Percentiles rank a stretch among this genome's conserved stretches.
These are phyloP conservation scores for Ochlodes sylvanus DNA, from an alignment of 2,888 invertebrate species.

Conservation along the genomic window DNA sequence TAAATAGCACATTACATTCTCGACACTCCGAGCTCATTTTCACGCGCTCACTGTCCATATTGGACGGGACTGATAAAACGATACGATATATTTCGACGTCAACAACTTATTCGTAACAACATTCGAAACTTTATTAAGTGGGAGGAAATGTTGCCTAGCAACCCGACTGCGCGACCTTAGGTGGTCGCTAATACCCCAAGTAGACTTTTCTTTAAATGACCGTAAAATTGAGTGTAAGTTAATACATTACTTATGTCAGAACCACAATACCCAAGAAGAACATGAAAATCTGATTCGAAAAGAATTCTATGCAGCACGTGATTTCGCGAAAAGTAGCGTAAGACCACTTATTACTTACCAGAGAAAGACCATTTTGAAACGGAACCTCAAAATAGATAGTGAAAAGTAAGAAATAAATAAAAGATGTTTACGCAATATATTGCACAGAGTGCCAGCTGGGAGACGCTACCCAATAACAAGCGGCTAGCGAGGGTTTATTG, in stretches of 20 bases:
- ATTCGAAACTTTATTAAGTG: background rate
- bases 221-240: too few species aligned
- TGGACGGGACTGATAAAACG: slow-evolving; percentile 13
- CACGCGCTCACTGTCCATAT: slow-evolving; percentile 50
- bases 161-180: too few species aligned
- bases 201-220: too few species aligned
- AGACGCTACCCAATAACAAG: slow-evolving; percentile 68
- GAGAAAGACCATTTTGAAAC: background rate
- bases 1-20: slow-evolving; percentile 73
- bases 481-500: slow-evolving; percentile 71
- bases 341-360: background rate
- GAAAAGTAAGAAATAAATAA: slow-evolving; percentile 8
- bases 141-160: background rate
- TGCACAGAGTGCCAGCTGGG: slow-evolving; percentile 25
- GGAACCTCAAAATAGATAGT: background rate
- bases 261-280: too few species aligned
- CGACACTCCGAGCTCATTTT: slow-evolving; percentile 60
- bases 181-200: too few species aligned
- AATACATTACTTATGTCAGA: too few species aligned
- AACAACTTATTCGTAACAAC: slow-evolving; percentile 3
- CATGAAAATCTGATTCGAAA: too few species aligned
- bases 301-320: too few species aligned
- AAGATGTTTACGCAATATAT: slow-evolving; percentile 18
- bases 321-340: background rate
- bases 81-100: slow-evolving; percentile 11